Base-by-base conservation (phyloP, 2,888 invertebrate genomes). In the Torymus auratus region DNA sequence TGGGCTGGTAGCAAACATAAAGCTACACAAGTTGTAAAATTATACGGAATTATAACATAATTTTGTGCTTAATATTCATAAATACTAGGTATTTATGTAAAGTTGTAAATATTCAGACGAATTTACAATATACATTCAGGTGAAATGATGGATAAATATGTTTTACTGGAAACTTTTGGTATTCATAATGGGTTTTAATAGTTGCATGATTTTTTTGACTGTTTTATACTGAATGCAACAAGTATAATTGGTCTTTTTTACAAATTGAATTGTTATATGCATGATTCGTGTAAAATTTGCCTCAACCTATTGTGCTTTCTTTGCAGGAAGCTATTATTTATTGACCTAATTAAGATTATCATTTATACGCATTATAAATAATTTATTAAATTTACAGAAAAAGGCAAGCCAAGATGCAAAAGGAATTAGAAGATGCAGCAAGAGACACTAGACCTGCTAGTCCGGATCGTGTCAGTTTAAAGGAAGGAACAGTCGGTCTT, bases 401-500 rank as follows among this genome's bases (percentile, higher is more conserved):
- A 92, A 94, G 96, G 89, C 96, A 96, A 90, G 96, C 96, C 84
- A 96, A 95, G 91, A 93, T 98, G 90, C 95, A 96, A 88, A 95
- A 96, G 90, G 98, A 98, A 87, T 91, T 99, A 68, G 97, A 97
- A 91, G 98, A 98, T 88, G 98, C 98, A 20, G 97, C 96, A 0
- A 95, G 95, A 88, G 96, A 96, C 84, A 93, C 93, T 28, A 92
- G 94, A 84, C 92, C 92, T 20, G 84, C 91, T 72, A 90, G 91
- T 79, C 91, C 92, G 60, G 92, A 92, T 83, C 90, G 92, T 68
- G 91, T 92, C 28, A 92, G 92, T 83, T 85, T 92, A 73, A 91
- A 91, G 84, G 93, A 93, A 86, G 92, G 91, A 77, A 87, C 88
- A 53, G 84, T 88, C 74, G 88, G 89, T 85, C 85, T 90, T 83